Percentiles rank a stretch among this genome's conserved stretches.
phyloP scores from a whole-genome alignment of 2,888 invertebrate species.

The Campoletis raptor region DNA sequence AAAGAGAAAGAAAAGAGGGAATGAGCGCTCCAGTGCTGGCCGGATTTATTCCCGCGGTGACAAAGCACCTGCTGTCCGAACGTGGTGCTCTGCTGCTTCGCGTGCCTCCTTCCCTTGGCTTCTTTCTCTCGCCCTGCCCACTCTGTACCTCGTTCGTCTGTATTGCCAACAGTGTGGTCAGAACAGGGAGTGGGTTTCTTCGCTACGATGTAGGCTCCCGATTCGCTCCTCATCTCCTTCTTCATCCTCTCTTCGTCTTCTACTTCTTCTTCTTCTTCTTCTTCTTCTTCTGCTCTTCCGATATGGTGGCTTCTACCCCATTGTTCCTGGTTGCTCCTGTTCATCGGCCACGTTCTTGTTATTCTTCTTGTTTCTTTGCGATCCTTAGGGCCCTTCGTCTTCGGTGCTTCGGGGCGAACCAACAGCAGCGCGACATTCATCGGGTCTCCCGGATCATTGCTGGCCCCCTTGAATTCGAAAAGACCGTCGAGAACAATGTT shows the following conservation, averaged over 20 bases:
- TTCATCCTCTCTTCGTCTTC: constrained; percentile 48
- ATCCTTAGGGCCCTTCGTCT: constrained; percentile 52
- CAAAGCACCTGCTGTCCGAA: constrained; percentile 84
- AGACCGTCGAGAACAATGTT: constrained; percentile 38
- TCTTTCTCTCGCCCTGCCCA: constrained; percentile 71
- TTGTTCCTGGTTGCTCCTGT: constrained; percentile 70
- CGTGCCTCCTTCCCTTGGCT: constrained; percentile 61
- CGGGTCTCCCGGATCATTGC: constrained; percentile 60
- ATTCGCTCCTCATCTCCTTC: constrained; percentile 58
- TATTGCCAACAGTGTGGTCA: constrained; percentile 81
- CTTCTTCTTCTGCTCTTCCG: constrained; percentile 71
- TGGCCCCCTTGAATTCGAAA: constrained; percentile 45
- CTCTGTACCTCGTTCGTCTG: constrained; percentile 80
- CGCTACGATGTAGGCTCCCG: constrained; percentile 44
- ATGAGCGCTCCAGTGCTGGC: constrained; percentile 75
- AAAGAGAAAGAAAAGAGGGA: constrained; percentile 74
- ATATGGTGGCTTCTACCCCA: constrained; percentile 73
- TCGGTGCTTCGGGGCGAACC: constrained; percentile 33
- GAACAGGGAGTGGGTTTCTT: constrained; percentile 52
- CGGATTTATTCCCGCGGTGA: constrained; percentile 83
- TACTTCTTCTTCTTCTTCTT: constrained; percentile 66
- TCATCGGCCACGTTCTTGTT: constrained; percentile 73
- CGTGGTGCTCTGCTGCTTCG: constrained; percentile 72
- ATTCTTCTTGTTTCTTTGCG: constrained; percentile 65
- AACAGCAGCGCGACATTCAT: constrained; percentile 33